Percentiles rank a stretch among this genome's conserved stretches.
These are phyloP conservation scores for Torymus aiolomorphi DNA, from an alignment of 2,888 invertebrate species.

Conservation along the genomic window DNA sequence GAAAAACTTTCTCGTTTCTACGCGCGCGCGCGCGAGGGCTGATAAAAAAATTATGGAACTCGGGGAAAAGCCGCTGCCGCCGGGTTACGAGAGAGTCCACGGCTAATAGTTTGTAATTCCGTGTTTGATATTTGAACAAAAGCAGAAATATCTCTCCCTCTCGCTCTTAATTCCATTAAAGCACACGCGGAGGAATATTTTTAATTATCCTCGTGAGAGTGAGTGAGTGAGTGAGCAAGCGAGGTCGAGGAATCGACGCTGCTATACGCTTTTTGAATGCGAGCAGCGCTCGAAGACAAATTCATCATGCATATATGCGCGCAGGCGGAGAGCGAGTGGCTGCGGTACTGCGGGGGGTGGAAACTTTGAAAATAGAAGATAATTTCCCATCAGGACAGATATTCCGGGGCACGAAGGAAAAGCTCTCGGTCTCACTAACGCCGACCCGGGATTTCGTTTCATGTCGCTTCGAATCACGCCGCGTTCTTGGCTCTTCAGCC, in stretches of 20 bases:
- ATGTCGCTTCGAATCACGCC: slow-evolving; percentile 56
- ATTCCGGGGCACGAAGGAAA: slow-evolving; percentile 49
- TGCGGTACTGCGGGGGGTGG: slow-evolving; percentile 3
- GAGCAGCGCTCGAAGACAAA: slow-evolving; percentile 21
- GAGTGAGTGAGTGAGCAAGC: no score
- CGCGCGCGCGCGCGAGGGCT: slow-evolving; percentile 11
- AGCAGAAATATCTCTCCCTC: slow-evolving; percentile 18
- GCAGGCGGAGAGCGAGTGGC: slow-evolving; percentile 36
- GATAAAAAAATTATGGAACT: slow-evolving; percentile 54
- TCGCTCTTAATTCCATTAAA: slow-evolving; percentile 40
- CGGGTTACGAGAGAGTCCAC: not conserved
- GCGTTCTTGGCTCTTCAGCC: slow-evolving; percentile 51
- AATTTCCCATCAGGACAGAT: slow-evolving; percentile 55
- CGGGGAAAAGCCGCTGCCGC: slow-evolving; percentile 8
- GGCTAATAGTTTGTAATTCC: slow-evolving; percentile 47
- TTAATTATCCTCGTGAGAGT: slow-evolving; percentile 30
- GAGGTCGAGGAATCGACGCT: slow-evolving; percentile 1
- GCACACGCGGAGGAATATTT: slow-evolving; percentile 2
- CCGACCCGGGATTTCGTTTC: slow-evolving; percentile 57
- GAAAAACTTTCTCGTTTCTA: slow-evolving; percentile 52
- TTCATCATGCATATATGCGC: slow-evolving; percentile 36
- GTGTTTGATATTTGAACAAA: slow-evolving; percentile 46
- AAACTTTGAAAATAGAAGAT: slow-evolving; percentile 54
- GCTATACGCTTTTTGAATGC: not conserved
- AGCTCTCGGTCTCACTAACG: slow-evolving; percentile 41